Conservation (phyloP, 2,113 vertebrate species). For the Hiodon tergisus region DNA sequence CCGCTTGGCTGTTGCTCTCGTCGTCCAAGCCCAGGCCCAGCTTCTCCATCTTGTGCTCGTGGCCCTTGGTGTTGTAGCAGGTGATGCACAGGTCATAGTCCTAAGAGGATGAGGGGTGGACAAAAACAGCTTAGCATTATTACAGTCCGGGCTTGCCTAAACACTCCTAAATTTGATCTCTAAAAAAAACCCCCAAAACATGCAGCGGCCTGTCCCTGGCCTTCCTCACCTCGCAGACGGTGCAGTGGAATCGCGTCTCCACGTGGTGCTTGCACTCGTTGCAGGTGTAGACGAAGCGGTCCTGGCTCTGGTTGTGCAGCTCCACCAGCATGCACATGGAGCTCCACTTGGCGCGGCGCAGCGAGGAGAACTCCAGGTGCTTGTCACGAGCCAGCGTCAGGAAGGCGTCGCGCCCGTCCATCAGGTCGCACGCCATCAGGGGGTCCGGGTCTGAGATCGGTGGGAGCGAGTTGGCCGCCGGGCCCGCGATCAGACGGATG, state of each 20-base stretch:
- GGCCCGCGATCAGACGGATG: slow-evolving; percentile 88
- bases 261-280: slow-evolving; percentile 97
- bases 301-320: slow-evolving; percentile 95
- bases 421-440: slow-evolving; percentile 90
- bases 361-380: slow-evolving; percentile 92
- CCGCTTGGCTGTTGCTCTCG: slow-evolving; percentile 84
- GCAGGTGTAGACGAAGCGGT: slow-evolving; percentile 97
- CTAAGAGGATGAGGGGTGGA: no score
- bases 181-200: slow-evolving; percentile 58
- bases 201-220: slow-evolving; percentile 21
- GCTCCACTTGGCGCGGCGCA: slow-evolving; percentile 89
- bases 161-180: no score
- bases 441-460: slow-evolving; percentile 84
- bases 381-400: slow-evolving; percentile 94
- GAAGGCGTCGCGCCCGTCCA: slow-evolving; percentile 98
- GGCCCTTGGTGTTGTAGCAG: slow-evolving; percentile 94
- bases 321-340: slow-evolving; percentile 98
- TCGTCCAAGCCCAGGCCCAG: slow-evolving; percentile 90
- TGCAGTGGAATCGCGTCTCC: slow-evolving; percentile 96
- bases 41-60: slow-evolving; percentile 98
- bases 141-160: no score
- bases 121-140: no score
- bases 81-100: slow-evolving; percentile 97
- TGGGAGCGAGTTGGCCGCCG: slow-evolving; percentile 87
- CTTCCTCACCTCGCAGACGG: slow-evolving; percentile 89